A percentile compares a stretch with the other conserved stretches of the same genome.
phyloP scores from a whole-genome alignment of 2,888 invertebrate species.

The Phania funesta region DNA sequence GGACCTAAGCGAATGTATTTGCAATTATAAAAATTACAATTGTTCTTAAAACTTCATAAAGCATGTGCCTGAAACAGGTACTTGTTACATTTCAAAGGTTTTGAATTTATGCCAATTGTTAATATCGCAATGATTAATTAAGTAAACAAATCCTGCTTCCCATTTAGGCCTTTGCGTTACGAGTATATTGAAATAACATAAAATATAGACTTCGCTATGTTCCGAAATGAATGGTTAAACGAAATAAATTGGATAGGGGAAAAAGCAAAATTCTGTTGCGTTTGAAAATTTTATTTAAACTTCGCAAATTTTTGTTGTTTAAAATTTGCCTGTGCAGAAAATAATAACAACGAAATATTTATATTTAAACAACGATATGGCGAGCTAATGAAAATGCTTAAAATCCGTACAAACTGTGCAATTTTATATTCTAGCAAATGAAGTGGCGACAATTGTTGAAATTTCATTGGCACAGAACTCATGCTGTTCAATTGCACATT shows the following conservation, averaged over 20 bases:
- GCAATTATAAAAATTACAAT: background rate
- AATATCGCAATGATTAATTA: slow-evolving; percentile 30
- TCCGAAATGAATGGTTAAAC: background rate
- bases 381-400: too few relatives aligned
- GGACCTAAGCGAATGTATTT: background rate
- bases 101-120: slow-evolving; percentile 9
- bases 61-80: background rate
- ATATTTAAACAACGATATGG: too few relatives aligned
- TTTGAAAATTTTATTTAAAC: too few relatives aligned
- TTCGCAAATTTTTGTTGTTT: background rate
- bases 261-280: background rate
- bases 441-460: too few relatives aligned
- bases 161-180: slow-evolving; percentile 3
- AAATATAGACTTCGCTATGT: background rate
- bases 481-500: too few relatives aligned
- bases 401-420: too few relatives aligned
- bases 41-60: background rate
- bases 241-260: slow-evolving; percentile 2
- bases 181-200: background rate
- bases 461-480: too few relatives aligned
- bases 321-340: too few relatives aligned
- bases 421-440: too few relatives aligned
- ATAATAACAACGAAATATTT: too few relatives aligned
- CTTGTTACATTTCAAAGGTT: background rate
- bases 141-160: background rate